phyloP scores from a whole-genome alignment of 2,113 vertebrate species.

The Orycteropus afer region DNA sequence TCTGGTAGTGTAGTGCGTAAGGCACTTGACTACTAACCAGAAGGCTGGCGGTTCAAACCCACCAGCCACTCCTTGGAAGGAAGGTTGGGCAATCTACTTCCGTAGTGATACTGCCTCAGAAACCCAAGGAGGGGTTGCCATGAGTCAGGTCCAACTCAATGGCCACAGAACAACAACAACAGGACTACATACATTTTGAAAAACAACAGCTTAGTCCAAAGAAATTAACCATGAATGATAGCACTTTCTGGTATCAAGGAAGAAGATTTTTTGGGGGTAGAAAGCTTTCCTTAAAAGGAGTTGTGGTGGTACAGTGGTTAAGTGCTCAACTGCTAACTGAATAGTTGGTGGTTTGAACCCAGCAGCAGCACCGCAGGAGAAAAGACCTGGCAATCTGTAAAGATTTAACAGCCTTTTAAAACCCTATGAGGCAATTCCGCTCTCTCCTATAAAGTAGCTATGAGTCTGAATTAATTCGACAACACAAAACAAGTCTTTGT shows the following conservation, averaged over 20 bases:
- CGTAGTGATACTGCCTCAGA: no score
- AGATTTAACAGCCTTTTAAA: not conserved
- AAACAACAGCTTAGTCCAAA: conserved; percentile 45
- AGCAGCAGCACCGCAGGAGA: not conserved
- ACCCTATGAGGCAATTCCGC: not conserved
- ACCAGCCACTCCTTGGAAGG: no score
- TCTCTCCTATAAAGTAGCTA: not conserved
- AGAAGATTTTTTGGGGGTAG: not conserved
- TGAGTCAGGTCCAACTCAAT: no score
- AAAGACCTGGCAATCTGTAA: not conserved
- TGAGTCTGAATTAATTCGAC: not conserved
- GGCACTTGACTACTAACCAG: no score
- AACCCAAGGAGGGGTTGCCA: no score
- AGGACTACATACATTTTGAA: conserved; percentile 28
- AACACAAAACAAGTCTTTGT: not conserved
- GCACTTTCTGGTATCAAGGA: not conserved
- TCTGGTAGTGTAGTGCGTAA: no score
- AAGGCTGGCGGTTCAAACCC: no score
- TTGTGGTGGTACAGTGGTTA: not conserved
- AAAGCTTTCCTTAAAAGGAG: not conserved
- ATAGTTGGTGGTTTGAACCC: not conserved
- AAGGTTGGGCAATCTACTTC: no score
- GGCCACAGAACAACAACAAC: no score
- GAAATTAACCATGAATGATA: conserved; percentile 5
- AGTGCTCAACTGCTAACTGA: not conserved